A percentile compares a stretch with the other conserved stretches of the same genome.
These are phyloP conservation scores for Virgularia gustaviana DNA, from an alignment of 92 coral and sea anemone species.

Conservation along the genomic window DNA sequence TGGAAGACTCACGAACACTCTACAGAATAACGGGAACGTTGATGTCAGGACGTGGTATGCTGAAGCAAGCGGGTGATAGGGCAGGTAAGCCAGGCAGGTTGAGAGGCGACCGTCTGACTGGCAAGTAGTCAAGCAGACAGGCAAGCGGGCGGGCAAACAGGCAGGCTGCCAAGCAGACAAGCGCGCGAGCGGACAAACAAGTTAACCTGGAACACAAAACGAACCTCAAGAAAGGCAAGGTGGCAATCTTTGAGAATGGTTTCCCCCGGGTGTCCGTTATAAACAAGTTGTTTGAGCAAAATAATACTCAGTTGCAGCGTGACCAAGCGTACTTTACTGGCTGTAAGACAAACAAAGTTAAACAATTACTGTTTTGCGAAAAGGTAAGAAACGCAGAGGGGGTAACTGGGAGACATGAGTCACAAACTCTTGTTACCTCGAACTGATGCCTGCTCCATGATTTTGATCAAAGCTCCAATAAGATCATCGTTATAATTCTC, in stretches of 20 bases:
- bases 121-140: background rate
- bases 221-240: constrained; percentile 84
- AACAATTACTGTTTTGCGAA: background rate
- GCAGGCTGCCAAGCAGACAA: background rate
- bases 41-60: too few relatives aligned
- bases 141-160: background rate
- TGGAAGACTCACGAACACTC: constrained; percentile 94
- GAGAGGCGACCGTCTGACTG: background rate
- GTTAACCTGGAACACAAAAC: background rate
- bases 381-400: too few relatives aligned
- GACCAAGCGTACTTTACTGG: constrained; percentile 87
- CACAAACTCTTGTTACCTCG: constrained; percentile 50
- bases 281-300: constrained; percentile 82
- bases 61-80: background rate
- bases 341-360: constrained; percentile 38
- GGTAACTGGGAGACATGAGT: too few relatives aligned
- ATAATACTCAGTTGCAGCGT: constrained; percentile 85
- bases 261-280: constrained; percentile 37
- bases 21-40: constrained; percentile 37
- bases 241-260: constrained; percentile 63
- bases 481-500: constrained; percentile 73
- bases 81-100: background rate
- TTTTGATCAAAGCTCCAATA: constrained; percentile 71
- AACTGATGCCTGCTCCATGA: constrained; percentile 86
- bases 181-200: background rate